Evolutionary conservation across 2,113 vertebrate genomes (phyloP).

Genomic region (Ochotona curzoniae): DNA sequence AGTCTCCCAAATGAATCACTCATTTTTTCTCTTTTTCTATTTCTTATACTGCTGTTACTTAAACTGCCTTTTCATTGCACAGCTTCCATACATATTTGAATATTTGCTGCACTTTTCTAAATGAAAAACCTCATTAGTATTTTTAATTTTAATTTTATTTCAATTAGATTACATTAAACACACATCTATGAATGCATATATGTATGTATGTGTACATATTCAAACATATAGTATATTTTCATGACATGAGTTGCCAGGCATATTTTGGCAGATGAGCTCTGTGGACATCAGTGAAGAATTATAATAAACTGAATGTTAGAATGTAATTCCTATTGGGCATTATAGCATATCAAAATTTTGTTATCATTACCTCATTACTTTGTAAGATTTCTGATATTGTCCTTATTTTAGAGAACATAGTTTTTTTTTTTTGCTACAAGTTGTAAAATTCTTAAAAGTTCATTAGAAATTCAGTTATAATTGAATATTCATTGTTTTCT

Average conservation of each 20-base stretch:
- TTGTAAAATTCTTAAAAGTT: neutral
- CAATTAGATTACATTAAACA: neutral
- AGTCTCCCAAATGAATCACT: neutral
- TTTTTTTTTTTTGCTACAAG: neutral
- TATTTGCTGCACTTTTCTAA: neutral
- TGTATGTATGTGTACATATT: neutral
- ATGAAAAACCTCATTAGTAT: neutral
- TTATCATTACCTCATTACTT: neutral
- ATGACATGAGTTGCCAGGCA: neutral
- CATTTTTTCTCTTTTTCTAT: neutral
- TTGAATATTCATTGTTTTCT: neutral
- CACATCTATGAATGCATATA: neutral
- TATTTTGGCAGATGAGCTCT: neutral
- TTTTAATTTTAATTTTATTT: neutral
- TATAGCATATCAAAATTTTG: neutral
- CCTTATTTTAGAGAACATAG: neutral
- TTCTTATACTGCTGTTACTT: neutral
- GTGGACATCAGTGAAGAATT: neutral
- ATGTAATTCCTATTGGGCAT: neutral
- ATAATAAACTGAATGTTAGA: neutral
- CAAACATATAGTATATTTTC: neutral
- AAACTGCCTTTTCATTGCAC: neutral
- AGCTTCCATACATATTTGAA: neutral
- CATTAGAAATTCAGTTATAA: neutral
- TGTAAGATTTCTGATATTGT: neutral